phyloP scores from a whole-genome alignment of 1,140 invertebrate species.

The Bactericera cockerelli region DNA sequence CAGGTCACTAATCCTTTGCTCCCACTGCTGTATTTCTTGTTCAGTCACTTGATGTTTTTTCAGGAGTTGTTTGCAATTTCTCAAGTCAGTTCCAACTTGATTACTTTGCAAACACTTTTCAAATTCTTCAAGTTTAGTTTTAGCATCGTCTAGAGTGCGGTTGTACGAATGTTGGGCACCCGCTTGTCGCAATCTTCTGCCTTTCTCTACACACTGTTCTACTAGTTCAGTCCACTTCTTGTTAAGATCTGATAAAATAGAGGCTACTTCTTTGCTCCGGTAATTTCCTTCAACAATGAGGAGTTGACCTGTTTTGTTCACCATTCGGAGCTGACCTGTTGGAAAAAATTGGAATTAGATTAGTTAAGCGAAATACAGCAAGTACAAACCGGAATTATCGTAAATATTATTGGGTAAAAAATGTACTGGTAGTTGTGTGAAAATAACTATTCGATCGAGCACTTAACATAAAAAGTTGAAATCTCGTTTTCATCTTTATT shows the following conservation, averaged over 20 bases:
- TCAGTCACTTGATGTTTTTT: slow-evolving; percentile 74
- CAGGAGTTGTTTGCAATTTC: slow-evolving; percentile 73
- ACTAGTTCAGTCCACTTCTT: slow-evolving; percentile 54
- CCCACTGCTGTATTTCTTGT: slow-evolving; percentile 60
- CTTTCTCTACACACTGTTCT: slow-evolving; percentile 61
- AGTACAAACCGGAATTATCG: too few relatives aligned
- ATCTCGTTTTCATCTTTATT: too few relatives aligned
- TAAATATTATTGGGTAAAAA: too few relatives aligned
- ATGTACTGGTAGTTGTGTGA: too few relatives aligned
- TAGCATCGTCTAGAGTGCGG: slow-evolving; percentile 56
- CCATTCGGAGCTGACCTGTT: slow-evolving; percentile 43
- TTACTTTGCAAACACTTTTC: slow-evolving; percentile 54
- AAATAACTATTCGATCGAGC: too few relatives aligned
- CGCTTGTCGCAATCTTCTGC: slow-evolving; percentile 61
- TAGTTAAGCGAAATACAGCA: too few relatives aligned
- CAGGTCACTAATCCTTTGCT: slow-evolving; percentile 57
- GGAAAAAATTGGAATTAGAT: too few relatives aligned
- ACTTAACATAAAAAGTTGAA: too few relatives aligned
- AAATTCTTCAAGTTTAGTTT: slow-evolving; percentile 64
- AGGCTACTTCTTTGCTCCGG: slow-evolving; percentile 46
- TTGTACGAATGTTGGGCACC: slow-evolving; percentile 66
- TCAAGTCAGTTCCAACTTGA: slow-evolving; percentile 66
- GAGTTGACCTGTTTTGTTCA: slow-evolving; percentile 56
- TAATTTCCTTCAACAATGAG: slow-evolving; percentile 54
- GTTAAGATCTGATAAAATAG: slow-evolving; percentile 49